phyloP scores from a whole-genome alignment of 2,113 vertebrate genomes.

The Peromyscus polionotus region DNA sequence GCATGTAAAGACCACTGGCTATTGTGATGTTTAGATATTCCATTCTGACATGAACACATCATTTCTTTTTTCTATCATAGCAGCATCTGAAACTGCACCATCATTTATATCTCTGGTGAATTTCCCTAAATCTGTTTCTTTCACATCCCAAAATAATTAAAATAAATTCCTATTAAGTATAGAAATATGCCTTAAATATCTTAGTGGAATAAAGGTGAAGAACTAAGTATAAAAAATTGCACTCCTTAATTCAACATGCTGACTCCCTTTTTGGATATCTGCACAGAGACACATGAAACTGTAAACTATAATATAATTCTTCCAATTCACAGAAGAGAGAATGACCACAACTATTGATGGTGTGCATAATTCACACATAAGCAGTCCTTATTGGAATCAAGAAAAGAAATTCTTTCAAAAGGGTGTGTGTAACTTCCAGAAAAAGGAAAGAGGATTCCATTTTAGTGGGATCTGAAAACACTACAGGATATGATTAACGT shows the following conservation, averaged over 20 bases:
- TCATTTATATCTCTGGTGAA: not conserved
- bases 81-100: not conserved
- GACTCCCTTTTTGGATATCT: not conserved
- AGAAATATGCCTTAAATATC: constrained; percentile 70
- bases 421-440: not conserved
- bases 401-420: not conserved
- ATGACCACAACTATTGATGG: not conserved
- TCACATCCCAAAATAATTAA: not conserved
- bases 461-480: not conserved
- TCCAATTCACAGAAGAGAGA: not conserved
- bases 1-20: not conserved
- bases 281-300: not conserved
- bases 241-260: not conserved
- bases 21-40: not conserved
- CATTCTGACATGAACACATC: not conserved
- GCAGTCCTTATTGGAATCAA: not conserved
- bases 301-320: not conserved
- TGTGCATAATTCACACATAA: not conserved
- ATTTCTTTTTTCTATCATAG: not conserved
- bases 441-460: not conserved
- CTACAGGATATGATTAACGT: not conserved
- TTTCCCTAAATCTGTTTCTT: not conserved
- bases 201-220: constrained; percentile 77
- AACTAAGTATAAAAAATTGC: constrained; percentile 72
- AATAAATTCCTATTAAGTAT: constrained; percentile 29